These are phyloP conservation scores for Phylloscopus whistleri DNA, from an alignment of 2,113 vertebrate genomes.

Conservation along the genomic window DNA sequence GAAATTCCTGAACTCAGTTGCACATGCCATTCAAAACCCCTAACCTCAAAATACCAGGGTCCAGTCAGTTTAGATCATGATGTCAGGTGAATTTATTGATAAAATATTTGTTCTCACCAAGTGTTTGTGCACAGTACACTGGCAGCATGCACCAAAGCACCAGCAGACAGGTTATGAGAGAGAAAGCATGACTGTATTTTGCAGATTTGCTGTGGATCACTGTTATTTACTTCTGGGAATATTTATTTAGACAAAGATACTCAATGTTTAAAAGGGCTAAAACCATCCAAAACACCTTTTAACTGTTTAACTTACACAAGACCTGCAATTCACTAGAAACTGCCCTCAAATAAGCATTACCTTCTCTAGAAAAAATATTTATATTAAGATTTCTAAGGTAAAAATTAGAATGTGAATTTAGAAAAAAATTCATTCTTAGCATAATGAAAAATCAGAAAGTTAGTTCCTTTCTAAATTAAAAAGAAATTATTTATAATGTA, in stretches of 20 bases:
- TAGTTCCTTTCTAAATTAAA: neutral
- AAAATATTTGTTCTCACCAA: neutral
- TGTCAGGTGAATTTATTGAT: neutral
- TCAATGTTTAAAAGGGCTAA: neutral
- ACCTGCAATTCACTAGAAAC: neutral
- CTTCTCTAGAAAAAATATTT: neutral
- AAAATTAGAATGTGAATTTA: neutral
- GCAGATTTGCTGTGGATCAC: neutral
- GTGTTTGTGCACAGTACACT: neutral
- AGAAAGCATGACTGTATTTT: neutral
- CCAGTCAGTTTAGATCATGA: neutral
- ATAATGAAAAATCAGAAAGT: neutral
- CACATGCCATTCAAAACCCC: neutral
- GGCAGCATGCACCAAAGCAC: neutral
- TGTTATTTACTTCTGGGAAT: neutral
- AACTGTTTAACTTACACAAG: neutral
- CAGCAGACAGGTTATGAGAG: neutral
- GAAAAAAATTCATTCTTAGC: neutral
- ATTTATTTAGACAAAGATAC: neutral
- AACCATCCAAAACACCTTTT: neutral
- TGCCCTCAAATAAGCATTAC: neutral
- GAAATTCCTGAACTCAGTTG: neutral
- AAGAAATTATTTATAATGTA: neutral
- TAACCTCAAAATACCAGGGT: neutral
- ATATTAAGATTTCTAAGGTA: neutral